phyloP scores from a whole-genome alignment of 2,113 vertebrate genomes.

The Macrotus californicus region DNA sequence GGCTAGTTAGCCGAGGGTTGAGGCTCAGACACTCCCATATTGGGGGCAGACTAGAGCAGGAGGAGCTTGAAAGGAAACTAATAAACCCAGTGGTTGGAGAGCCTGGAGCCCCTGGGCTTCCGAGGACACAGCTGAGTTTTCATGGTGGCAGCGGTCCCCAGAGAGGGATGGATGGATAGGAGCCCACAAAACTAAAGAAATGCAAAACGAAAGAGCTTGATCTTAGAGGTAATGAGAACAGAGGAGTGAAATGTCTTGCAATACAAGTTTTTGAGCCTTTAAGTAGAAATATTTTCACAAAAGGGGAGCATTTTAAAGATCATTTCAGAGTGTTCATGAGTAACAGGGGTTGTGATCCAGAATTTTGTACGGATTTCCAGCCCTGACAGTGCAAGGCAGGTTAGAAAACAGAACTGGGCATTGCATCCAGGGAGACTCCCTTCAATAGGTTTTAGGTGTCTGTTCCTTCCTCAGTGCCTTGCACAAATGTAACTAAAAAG shows the following conservation, averaged over 20 bases:
- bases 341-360: background rate
- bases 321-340: background rate
- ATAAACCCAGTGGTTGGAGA: background rate
- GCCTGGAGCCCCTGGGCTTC: background rate
- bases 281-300: background rate
- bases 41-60: background rate
- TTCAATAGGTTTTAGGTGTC: background rate
- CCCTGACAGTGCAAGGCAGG: background rate
- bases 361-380: constrained; percentile 24
- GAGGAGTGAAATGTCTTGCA: background rate
- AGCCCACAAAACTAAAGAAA: background rate
- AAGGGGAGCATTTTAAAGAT: background rate
- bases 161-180: no score
- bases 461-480: background rate
- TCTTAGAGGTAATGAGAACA: background rate
- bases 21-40: background rate
- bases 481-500: background rate
- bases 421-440: background rate
- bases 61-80: background rate
- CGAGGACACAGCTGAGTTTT: background rate
- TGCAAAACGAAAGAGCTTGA: background rate
- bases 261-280: background rate
- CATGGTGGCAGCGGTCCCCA: background rate
- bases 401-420: background rate
- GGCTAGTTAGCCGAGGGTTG: background rate